Percentiles rank a stretch among this genome's conserved stretches.
These are phyloP conservation scores for Uloborus plumipes DNA, from an alignment of 2,888 invertebrate genomes.

Conservation along the genomic window DNA sequence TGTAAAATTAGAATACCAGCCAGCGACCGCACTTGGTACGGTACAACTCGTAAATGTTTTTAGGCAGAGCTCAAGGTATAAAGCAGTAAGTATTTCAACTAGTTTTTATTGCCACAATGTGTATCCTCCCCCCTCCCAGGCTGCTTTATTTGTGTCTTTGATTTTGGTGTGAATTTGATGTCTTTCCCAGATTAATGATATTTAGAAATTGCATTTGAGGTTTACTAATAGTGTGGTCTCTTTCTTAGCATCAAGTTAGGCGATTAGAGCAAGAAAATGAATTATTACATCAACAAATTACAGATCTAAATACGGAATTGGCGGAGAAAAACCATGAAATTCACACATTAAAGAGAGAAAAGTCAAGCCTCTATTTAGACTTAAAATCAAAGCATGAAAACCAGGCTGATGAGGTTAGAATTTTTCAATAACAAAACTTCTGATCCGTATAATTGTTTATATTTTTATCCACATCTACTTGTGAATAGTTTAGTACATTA, in stretches of 20 bases:
- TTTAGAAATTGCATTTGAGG: too few species aligned
- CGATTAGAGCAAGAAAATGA: conserved; percentile 85
- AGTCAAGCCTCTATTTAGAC: conserved; percentile 41
- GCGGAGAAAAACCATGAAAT: conserved; percentile 55
- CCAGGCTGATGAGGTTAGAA: conserved; percentile 33
- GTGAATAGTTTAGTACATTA: neutral
- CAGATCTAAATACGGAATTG: conserved; percentile 84
- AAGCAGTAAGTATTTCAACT: too few species aligned
- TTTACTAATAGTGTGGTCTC: neutral
- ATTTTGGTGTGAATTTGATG: too few species aligned
- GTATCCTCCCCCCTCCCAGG: too few species aligned
- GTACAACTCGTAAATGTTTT: too few species aligned
- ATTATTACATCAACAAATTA: conserved; percentile 83
- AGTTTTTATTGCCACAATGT: neutral
- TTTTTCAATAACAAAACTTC: neutral
- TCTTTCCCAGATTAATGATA: too few species aligned
- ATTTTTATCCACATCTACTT: neutral
- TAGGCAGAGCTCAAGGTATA: too few species aligned
- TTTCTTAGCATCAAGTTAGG: conserved; percentile 77
- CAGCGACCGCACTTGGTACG: too few species aligned
- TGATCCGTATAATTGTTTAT: neutral
- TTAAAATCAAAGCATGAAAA: conserved; percentile 39
- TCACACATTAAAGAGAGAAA: conserved; percentile 55
- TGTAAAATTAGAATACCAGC: too few species aligned
- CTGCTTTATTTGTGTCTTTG: too few species aligned